These are phyloP conservation scores for Cossypha polioptera DNA, from an alignment of 2,797 vertebrate genomes.

Conservation along the genomic window DNA sequence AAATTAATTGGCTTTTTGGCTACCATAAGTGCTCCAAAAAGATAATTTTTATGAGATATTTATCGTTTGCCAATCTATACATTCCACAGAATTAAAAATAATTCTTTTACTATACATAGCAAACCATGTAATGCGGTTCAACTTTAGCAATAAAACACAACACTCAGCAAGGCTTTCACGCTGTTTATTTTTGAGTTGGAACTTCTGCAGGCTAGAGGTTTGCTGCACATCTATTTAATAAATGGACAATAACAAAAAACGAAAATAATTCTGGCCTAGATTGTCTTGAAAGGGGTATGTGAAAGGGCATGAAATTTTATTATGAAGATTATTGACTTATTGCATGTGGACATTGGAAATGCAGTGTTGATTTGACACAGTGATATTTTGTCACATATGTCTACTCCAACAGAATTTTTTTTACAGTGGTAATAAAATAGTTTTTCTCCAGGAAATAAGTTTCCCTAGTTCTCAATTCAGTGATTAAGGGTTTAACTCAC, in stretches of 20 bases:
- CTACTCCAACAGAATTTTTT: not conserved
- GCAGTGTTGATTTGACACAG: not conserved
- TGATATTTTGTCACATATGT: not conserved
- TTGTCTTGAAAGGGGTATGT: not conserved
- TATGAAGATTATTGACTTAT: not conserved
- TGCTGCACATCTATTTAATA: not conserved
- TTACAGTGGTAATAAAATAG: not conserved
- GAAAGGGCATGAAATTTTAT: not conserved
- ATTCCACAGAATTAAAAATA: not conserved
- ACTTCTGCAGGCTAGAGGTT: not conserved
- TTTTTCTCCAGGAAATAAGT: not conserved
- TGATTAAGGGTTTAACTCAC: not conserved
- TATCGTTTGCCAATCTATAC: not conserved
- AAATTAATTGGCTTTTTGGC: constrained; percentile 6
- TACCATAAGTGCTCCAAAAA: not conserved
- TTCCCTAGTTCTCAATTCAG: not conserved
- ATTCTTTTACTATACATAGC: not conserved
- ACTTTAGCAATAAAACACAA: not conserved
- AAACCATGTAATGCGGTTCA: not conserved
- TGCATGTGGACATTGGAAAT: not conserved
- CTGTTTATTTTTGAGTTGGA: not conserved
- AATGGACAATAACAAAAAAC: not conserved
- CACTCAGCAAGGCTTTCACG: not conserved
- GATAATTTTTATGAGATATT: not conserved
- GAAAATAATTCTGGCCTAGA: not conserved